Conservation (phyloP, 2,888 invertebrate species). For the Baccha elongata region DNA sequence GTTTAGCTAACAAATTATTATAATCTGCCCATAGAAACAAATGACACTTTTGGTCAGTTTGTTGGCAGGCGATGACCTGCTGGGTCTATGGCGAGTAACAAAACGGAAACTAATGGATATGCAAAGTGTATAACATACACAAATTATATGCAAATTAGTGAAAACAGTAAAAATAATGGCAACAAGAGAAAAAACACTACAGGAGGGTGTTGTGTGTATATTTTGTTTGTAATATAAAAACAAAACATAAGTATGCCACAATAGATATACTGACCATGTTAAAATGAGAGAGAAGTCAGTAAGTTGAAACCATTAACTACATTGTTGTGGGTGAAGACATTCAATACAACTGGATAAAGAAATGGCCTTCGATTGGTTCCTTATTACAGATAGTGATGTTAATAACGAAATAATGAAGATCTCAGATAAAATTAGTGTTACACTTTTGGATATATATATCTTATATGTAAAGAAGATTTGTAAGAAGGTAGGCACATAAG, state of each 20-base stretch:
- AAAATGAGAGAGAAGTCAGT: background rate
- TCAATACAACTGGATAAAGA: background rate
- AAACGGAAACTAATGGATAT: constrained; percentile 7
- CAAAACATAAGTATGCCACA: constrained; percentile 21
- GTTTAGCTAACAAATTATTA: constrained; percentile 31
- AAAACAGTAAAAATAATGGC: constrained; percentile 34
- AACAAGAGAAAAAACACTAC: constrained; percentile 53
- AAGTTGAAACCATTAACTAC: constrained; percentile 27
- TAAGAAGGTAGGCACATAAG: too few relatives aligned
- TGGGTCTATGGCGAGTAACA: constrained; percentile 23
- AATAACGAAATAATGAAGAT: background rate
- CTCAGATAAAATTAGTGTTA: background rate
- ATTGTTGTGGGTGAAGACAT: constrained; percentile 37
- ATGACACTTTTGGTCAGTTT: constrained; percentile 53
- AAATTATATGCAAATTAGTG: constrained; percentile 66
- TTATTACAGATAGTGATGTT: background rate
- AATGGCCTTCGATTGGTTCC: background rate
- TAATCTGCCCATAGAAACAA: constrained; percentile 37
- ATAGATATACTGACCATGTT: constrained; percentile 36
- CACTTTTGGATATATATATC: too few relatives aligned
- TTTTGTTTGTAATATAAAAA: constrained; percentile 45
- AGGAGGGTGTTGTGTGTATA: constrained; percentile 44
- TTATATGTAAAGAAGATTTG: too few relatives aligned
- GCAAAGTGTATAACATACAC: constrained; percentile 41
- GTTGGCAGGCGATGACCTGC: constrained; percentile 54